These are phyloP conservation scores for Etheostoma spectabile DNA, from an alignment of 2,113 vertebrate species.

Conservation along the genomic window DNA sequence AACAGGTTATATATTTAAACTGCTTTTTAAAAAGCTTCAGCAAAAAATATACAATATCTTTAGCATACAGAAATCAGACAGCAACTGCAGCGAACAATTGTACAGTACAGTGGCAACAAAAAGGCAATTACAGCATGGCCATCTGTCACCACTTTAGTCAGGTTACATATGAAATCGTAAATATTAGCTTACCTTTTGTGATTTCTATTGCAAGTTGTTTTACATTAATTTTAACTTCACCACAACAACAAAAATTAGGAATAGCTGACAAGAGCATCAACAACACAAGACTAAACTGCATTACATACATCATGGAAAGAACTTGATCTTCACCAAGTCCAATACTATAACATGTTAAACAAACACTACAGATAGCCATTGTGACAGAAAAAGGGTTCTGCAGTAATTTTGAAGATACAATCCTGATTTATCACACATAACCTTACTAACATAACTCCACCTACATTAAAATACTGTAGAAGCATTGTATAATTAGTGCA, in stretches of 20 bases:
- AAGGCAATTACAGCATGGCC: background rate
- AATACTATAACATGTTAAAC: background rate
- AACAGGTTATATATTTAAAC: slow-evolving; percentile 16
- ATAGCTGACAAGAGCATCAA: background rate
- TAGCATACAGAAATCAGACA: slow-evolving; percentile 15
- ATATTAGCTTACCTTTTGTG: slow-evolving; percentile 2
- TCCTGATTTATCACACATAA: slow-evolving; percentile 14
- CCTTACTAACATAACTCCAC: background rate
- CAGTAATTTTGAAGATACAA: background rate
- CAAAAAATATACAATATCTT: background rate
- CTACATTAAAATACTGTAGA: background rate
- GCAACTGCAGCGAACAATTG: slow-evolving; percentile 11
- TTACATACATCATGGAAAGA: background rate
- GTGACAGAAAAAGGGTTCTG: background rate
- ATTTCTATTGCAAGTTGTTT: slow-evolving; percentile 3
- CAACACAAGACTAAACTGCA: background rate
- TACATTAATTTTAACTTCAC: background rate
- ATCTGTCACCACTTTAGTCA: slow-evolving; percentile 11
- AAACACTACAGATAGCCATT: background rate
- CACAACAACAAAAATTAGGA: background rate
- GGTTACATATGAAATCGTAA: slow-evolving; percentile 10
- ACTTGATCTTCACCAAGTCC: background rate
- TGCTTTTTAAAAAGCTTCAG: slow-evolving; percentile 15
- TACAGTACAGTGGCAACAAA: background rate
- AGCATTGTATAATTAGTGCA: background rate